phyloP scores from a whole-genome alignment of 2,888 invertebrate species.

The Anoplius nigerrimus region DNA sequence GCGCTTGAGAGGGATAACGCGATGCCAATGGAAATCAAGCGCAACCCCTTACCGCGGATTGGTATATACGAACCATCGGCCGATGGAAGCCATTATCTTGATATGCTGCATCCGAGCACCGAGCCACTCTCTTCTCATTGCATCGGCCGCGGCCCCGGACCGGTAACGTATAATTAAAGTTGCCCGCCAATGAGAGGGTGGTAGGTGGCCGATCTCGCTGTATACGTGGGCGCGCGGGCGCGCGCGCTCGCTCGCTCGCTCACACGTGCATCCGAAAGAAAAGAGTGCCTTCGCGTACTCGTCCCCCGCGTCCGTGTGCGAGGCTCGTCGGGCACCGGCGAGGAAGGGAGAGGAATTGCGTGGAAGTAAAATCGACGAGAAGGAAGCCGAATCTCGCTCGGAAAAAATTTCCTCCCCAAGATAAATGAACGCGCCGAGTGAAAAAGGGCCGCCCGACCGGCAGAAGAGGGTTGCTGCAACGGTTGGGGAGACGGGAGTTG shows the following conservation, averaged over 20 bases:
- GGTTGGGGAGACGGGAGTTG: too few relatives aligned
- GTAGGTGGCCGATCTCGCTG: too few relatives aligned
- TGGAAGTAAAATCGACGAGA: conserved; percentile 1
- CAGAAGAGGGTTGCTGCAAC: too few relatives aligned
- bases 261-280: too few relatives aligned
- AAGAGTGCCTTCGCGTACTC: too few relatives aligned
- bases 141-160: conserved; percentile 18
- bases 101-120: conserved; percentile 58
- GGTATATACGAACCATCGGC: conserved; percentile 58
- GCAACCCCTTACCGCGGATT: conserved; percentile 62
- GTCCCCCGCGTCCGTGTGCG: too few relatives aligned
- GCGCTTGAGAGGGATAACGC: conserved; percentile 54
- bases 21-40: conserved; percentile 67
- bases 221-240: too few relatives aligned
- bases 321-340: not conserved
- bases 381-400: conserved; percentile 12
- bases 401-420: conserved; percentile 18
- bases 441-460: conserved; percentile 26
- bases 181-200: conserved; percentile 39
- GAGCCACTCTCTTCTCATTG: conserved; percentile 45
- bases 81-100: conserved; percentile 66
- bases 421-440: conserved; percentile 17
- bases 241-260: too few relatives aligned
- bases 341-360: conserved; percentile 1
- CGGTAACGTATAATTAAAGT: conserved; percentile 46